Conservation (phyloP, 2,113 vertebrate genomes). For the Neolamprologus variostigma region DNA sequence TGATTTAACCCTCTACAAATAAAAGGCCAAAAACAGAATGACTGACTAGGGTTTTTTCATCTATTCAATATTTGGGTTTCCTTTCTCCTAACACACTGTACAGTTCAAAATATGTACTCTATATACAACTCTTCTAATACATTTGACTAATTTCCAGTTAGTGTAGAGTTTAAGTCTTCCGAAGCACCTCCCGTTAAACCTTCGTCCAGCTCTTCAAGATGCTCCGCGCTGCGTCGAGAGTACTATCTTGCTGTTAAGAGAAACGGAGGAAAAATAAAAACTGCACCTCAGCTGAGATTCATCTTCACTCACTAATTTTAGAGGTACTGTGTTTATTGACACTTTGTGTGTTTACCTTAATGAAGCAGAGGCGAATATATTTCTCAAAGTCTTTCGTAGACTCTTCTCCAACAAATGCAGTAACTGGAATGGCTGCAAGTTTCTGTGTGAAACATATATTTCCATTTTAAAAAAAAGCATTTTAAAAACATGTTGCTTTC, state of each 20-base stretch:
- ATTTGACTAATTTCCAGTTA: not conserved
- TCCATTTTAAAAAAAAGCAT: fast-evolving
- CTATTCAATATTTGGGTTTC: not conserved
- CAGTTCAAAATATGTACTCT: not conserved
- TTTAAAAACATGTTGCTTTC: not conserved
- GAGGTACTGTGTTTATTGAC: not conserved
- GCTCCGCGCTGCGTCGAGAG: constrained; percentile 81
- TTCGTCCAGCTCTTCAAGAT: constrained; percentile 87
- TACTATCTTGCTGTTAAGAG: constrained; percentile 83
- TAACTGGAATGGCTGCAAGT: constrained; percentile 89
- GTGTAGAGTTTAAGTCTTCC: not conserved
- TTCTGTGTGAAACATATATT: constrained; percentile 69
- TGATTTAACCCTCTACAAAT: not conserved
- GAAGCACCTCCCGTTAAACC: not conserved
- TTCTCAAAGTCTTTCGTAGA: constrained; percentile 86
- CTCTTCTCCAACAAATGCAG: constrained; percentile 83
- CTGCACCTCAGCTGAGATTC: not conserved
- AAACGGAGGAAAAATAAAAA: not conserved
- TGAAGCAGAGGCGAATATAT: constrained; percentile 93
- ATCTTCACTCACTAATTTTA: not conserved
- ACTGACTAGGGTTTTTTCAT: not conserved
- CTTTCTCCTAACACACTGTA: not conserved
- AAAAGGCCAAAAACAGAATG: not conserved
- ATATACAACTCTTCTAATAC: not conserved
- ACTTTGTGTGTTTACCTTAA: constrained; percentile 80